Evolutionary conservation across 2,113 vertebrate genomes (phyloP), one percentile per base, ranked within the genome.

Genomic region (Chrysochloris asiatica): DNA sequence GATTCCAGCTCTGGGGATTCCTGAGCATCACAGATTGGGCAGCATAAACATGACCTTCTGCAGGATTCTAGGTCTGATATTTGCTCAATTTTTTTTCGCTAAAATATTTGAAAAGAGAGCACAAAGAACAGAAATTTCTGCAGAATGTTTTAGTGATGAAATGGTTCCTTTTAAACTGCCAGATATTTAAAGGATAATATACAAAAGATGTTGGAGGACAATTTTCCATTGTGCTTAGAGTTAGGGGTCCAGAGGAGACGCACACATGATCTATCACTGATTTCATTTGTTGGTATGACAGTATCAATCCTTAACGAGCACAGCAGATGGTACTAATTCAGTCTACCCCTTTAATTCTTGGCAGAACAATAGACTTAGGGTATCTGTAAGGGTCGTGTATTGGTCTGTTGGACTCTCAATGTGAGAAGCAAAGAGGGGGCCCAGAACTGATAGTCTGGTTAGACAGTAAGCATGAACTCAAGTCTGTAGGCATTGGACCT

Each of bases 271-370:
- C n/a, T n/a, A n/a, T 85, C n/a, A 47, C 24, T 48, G 85, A 83
- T 83, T 95, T 95, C 65, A 86, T 94, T 82, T 86, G 76, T 56
- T 88, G 47, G 86, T 72, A 71, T 89, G 82, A 80, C 28, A 91
- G 63, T 50, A 67, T 88, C 69, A 87, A 92, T 76, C 56, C 54
- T 73, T 86, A 85, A 65, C 82, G 84, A 77, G 63, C 78, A 67
- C 0, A 43, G 71, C 93, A 95, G 92, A 93, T 90, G 90, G 93
- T 28, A 94, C 76, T 95, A 95, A 95, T 91, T 93, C 93, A 89
- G 71, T 90, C 71, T 95, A 83, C 63, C 88, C 88, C 92, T 80
- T 79, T 73, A 30, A 93, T 85, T 88, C 65, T 96, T 95, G 95
- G 93, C 95, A 95, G 76, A 88, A 47, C 45, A 93, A 82, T 50